Evolutionary conservation across 1,140 invertebrate species (phyloP).

Genomic region (Tetragnatha versicolor): DNA sequence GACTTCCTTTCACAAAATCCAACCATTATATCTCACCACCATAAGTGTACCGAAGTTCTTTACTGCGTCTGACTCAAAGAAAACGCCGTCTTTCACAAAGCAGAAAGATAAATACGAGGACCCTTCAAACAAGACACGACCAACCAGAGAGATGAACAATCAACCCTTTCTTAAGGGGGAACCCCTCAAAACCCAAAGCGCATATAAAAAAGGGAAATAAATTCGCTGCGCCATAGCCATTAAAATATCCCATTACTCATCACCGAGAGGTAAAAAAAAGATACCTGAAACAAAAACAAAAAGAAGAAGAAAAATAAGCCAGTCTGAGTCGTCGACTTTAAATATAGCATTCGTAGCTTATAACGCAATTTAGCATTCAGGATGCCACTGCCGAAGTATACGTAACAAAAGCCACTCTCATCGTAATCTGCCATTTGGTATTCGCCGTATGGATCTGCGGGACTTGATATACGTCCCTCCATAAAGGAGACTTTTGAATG

Average conservation of each 20-base stretch:
- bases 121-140: too few relatives aligned
- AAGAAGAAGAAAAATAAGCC: background rate
- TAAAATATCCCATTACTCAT: background rate
- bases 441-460: conserved; percentile 1
- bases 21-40: too few relatives aligned
- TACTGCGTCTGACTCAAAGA: too few relatives aligned
- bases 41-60: too few relatives aligned
- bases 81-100: too few relatives aligned
- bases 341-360: background rate
- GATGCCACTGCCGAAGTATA: background rate
- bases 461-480: conserved; percentile 24
- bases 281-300: background rate
- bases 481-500: conserved; percentile 24
- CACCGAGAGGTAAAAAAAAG: background rate
- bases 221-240: background rate
- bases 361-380: conserved; percentile 20
- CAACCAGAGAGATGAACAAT: too few relatives aligned
- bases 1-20: too few relatives aligned
- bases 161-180: too few relatives aligned
- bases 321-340: background rate
- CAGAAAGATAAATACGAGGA: too few relatives aligned
- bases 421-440: conserved; percentile 34
- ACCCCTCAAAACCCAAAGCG: too few relatives aligned
- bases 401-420: conserved; percentile 20
- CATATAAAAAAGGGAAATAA: background rate